phyloP scores from a whole-genome alignment of 1,140 invertebrate genomes.

The Cryptotermes secundus region DNA sequence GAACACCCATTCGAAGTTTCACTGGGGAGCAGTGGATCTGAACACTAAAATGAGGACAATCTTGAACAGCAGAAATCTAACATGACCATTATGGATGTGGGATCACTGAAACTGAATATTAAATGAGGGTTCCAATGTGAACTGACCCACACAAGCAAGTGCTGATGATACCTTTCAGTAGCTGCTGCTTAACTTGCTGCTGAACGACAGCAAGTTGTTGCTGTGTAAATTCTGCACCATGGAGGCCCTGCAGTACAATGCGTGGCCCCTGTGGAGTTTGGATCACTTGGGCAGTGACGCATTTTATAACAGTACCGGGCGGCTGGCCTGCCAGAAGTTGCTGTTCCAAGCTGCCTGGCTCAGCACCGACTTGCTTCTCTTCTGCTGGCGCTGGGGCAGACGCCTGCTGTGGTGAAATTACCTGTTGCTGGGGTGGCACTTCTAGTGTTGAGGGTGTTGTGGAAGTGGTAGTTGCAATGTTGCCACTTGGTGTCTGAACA shows the following conservation, averaged over 20 bases:
- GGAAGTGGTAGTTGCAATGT: neutral
- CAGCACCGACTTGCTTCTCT: neutral
- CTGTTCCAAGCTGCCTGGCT: conserved; percentile 25
- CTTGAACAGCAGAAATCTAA: too few species aligned
- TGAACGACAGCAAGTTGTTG: conserved; percentile 78
- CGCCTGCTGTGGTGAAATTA: neutral
- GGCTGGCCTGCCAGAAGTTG: conserved; percentile 69
- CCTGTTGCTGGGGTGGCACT: neutral
- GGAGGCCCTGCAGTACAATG: conserved; percentile 79
- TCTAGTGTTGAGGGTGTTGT: neutral
- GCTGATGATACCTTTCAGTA: conserved; percentile 69
- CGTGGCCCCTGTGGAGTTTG: conserved; percentile 78
- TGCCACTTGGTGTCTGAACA: neutral
- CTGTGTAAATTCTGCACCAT: conserved; percentile 75
- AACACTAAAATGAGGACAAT: too few species aligned
- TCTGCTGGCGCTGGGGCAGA: neutral
- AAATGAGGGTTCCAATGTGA: too few species aligned
- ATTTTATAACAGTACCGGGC: conserved; percentile 82
- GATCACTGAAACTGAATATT: too few species aligned
- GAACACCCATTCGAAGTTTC: too few species aligned
- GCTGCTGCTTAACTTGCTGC: conserved; percentile 83
- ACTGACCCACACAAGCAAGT: too few species aligned
- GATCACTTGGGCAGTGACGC: conserved; percentile 78
- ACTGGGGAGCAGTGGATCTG: too few species aligned
- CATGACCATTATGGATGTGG: too few species aligned